Evolutionary conservation across 2,113 vertebrate species (phyloP).

Genomic region (Neopipo cinnamomea): DNA sequence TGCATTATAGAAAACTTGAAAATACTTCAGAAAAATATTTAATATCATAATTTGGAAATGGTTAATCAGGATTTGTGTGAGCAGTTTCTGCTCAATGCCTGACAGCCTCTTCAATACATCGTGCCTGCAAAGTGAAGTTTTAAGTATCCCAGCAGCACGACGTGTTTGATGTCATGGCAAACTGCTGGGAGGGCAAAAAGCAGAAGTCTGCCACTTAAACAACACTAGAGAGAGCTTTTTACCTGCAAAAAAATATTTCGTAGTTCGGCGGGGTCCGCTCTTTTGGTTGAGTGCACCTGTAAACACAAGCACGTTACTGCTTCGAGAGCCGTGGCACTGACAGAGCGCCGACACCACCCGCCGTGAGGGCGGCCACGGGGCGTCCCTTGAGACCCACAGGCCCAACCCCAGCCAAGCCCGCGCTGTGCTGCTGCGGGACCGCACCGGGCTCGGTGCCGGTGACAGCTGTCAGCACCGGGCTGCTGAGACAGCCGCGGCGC

Average conservation of each 20-base stretch:
- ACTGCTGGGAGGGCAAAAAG: neutral
- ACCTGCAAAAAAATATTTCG: constrained; percentile 92
- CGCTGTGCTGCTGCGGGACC: neutral
- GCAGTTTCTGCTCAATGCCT: neutral
- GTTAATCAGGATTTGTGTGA: neutral
- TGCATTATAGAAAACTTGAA: neutral
- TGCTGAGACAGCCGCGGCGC: neutral
- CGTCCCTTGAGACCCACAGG: neutral
- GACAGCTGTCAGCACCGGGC: constrained; percentile 37
- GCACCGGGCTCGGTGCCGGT: neutral
- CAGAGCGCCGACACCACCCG: neutral
- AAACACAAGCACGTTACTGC: constrained; percentile 40
- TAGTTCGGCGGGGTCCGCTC: constrained; percentile 89
- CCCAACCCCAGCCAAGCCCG: neutral
- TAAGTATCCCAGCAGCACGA: neutral
- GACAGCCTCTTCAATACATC: neutral
- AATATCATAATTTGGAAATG: neutral
- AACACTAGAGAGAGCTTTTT: constrained; percentile 47
- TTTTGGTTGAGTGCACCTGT: constrained; percentile 86
- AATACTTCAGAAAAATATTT: neutral
- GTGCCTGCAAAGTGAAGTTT: neutral
- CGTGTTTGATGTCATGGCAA: accelerated
- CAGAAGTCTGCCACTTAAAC: neutral
- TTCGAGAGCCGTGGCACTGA: neutral
- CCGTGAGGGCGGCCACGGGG: neutral